Base-by-base conservation (phyloP, 2,888 invertebrate genomes). In the Dryobota labecula region DNA sequence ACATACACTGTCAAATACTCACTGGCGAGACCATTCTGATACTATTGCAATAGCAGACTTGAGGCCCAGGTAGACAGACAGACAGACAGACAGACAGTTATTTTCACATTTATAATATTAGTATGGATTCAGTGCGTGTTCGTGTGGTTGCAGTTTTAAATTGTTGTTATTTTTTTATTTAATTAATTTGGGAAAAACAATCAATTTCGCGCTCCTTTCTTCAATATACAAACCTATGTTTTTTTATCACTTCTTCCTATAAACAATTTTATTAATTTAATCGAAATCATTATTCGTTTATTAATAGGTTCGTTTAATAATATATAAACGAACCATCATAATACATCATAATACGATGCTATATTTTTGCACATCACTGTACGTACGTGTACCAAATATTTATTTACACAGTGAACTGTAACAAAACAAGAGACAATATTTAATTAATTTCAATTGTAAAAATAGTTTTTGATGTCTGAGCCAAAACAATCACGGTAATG, bases 401-500 rank as follows among this genome's bases (percentile, higher is more conserved):
- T 66, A 47, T 38, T 36, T 43, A 53, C 27, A 6, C 8, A 36
- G 3, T 18, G 20, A 70, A 18, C 15, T 27, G 2, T 18, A 7
- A 49, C 8, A 66, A 49, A 24, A 38, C 0, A 20, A 18, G 9
- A 45, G 0, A 33, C 13, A 72, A 54, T 38, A 43, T 71, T 69
- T 41, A 38, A 30, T 51, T 51, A 20, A 33, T 68, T 68, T 33
- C 41, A 54, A 63, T 45, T 33, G 41, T n/a, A 45, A 62, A 53
- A 73, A 20, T 24, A 33, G 0, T 49, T 49, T 24, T n/a, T 41
- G 18, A 41, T 67, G 49, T 73, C 66, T 66, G 27, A 62, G 49
- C 18, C 24, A 56, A 66, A 58, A 45, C 43, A 76, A 73, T 67
- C 60, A 51, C 20, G 15, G 51, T 36, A 58, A 8, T 27, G n/a